phyloP scores from a whole-genome alignment of 2,797 vertebrate species.

The Spinus pinus region DNA sequence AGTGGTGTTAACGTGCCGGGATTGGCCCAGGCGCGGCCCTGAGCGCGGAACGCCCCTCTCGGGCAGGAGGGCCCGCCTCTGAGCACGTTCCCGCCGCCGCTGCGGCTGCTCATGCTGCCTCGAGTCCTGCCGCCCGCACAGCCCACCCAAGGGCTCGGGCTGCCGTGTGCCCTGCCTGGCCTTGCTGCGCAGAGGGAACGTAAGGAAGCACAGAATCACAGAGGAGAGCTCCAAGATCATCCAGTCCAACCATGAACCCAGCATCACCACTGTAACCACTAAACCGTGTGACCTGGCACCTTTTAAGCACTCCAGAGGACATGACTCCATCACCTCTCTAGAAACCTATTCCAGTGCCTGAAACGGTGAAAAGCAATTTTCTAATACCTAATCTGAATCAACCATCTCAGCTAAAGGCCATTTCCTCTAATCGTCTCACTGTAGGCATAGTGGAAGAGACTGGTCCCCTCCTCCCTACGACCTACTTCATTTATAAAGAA shows the following conservation, averaged over 20 bases:
- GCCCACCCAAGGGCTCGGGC: not conserved
- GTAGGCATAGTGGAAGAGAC: not conserved
- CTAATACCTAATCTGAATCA: not conserved
- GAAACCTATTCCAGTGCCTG: not conserved
- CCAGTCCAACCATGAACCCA: not conserved
- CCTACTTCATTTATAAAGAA: not conserved
- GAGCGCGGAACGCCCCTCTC: not conserved
- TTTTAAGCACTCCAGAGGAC: not conserved
- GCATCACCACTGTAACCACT: not conserved
- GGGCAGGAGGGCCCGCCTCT: not conserved
- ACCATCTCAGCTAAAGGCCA: not conserved
- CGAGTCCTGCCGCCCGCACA: too few relatives aligned
- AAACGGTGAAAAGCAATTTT: not conserved
- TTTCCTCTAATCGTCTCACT: not conserved
- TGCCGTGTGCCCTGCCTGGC: not conserved
- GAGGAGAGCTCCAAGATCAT: too few relatives aligned
- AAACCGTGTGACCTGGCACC: not conserved
- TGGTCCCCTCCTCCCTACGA: not conserved
- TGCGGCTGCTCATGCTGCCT: not conserved
- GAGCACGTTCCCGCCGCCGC: rapidly evolving
- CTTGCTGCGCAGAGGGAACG: not conserved
- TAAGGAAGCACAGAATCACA: rapidly evolving
- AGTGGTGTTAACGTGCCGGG: not conserved
- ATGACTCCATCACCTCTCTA: not conserved
- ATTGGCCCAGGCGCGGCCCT: not conserved